These are phyloP conservation scores for Henricia sp. DNA, from an alignment of 53 echinoderm and acorn worm genomes.

Conservation along the genomic window DNA sequence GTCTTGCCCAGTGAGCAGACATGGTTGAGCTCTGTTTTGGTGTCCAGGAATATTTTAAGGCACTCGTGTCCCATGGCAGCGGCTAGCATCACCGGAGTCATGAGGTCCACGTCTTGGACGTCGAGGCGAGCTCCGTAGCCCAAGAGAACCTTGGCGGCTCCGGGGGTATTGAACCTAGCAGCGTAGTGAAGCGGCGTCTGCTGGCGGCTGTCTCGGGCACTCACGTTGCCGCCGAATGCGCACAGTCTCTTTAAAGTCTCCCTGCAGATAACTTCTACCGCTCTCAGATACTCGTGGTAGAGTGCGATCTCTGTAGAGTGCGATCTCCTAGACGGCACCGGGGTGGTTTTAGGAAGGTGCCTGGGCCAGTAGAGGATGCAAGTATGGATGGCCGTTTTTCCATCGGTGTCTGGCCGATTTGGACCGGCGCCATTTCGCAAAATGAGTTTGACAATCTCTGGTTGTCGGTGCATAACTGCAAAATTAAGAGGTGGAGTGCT, in stretches of 20 bases:
- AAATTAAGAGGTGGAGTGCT: conserved; percentile 37
- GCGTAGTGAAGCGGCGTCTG: conserved; percentile 62
- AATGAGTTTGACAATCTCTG: conserved; percentile 44
- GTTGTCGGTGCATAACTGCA: conserved; percentile 55
- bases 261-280: conserved; percentile 26
- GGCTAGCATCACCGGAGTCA: conserved; percentile 51
- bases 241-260: conserved; percentile 38
- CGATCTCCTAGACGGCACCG: not conserved
- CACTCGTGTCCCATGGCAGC: conserved; percentile 35
- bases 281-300: conserved; percentile 37
- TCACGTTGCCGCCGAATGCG: conserved; percentile 30
- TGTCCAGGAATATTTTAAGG: conserved; percentile 20
- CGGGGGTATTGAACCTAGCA: conserved; percentile 34
- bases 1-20: conserved; percentile 39
- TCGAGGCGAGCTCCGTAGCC: conserved; percentile 38
- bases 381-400: conserved; percentile 47
- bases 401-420: conserved; percentile 31
- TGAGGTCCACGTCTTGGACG: conserved; percentile 22
- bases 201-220: conserved; percentile 47
- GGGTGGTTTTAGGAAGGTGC: conserved; percentile 13
- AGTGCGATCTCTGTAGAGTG: conserved; percentile 1
- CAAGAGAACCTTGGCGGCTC: conserved; percentile 23
- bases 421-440: conserved; percentile 50
- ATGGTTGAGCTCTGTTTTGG: conserved; percentile 17
- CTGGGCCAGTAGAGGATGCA: conserved; percentile 58